Evolutionary conservation across 2,888 invertebrate species (phyloP), one percentile per base, ranked within the genome.

Genomic region (Bursaphelenchus okinawaensis): DNA sequence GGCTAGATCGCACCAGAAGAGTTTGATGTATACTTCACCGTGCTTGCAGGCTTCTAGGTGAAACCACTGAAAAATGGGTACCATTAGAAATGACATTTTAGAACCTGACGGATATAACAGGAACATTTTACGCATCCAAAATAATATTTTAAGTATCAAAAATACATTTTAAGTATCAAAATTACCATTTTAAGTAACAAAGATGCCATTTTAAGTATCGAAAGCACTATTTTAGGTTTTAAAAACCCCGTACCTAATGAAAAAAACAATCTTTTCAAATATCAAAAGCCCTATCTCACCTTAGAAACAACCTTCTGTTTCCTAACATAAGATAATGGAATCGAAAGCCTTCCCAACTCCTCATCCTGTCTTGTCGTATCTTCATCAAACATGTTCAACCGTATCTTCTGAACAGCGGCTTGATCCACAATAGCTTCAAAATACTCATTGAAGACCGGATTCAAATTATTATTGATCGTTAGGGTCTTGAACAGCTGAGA

Each of bases 361-460:
- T 94, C 94, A 86, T 94, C 93, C 84, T 89, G 88, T 83, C 89
- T 90, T 78, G 91, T 89, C 83, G 90, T 89, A 87, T 94, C 93
- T 88, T 92, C 91, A 88, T 94, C 93, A 88, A 87, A 91, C 80
- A 93, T 88, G 83, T 90, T 87, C 82, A 92, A 84, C 27, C 79
- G 52, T n/a, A 80, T 61, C 51, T 74, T 77, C 59, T 81, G 80
- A 9, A 77, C 80, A n/a, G 68, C 63, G 1, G 79, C 76, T 54
- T 81, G 77, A 68, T 82, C 82, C 9, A 82, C 82, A 6, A 82
- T 82, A 4, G 82, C 82, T 61, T 98, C 96, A 84, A 94, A 96
- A 89, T 91, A 92, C 85, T 87, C 93, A 85, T 96, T 92, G 95
- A 96, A 98, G 75, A 91, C 90, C 6, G 98, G 98, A 86, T 92